A percentile compares a stretch with the other conserved stretches of the same genome.
These are phyloP conservation scores for Harpalus rufipes DNA, from an alignment of 2,888 invertebrate species.

Conservation along the genomic window DNA sequence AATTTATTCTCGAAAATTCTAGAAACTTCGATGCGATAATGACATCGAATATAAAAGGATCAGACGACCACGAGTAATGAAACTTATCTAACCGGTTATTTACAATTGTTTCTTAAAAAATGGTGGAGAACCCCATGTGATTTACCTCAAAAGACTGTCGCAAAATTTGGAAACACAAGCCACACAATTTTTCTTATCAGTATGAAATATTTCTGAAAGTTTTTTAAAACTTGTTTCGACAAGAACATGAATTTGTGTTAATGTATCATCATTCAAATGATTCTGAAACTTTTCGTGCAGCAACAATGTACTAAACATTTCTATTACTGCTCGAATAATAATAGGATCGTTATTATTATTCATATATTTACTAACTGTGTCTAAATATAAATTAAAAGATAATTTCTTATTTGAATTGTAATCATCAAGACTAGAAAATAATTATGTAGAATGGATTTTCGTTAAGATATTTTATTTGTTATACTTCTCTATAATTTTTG, in stretches of 20 bases:
- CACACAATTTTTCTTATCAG: slow-evolving; percentile 2
- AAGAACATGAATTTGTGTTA: slow-evolving; percentile 11
- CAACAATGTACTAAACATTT: slow-evolving; percentile 47
- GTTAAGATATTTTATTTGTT: background rate
- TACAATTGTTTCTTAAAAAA: too few relatives aligned
- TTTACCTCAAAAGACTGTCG: slow-evolving; percentile 50
- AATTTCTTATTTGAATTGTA: slow-evolving; percentile 10
- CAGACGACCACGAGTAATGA: too few relatives aligned
- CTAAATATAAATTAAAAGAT: background rate
- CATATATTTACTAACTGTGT: slow-evolving; percentile 21
- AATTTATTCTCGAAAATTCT: too few relatives aligned
- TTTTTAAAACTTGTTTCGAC: background rate
- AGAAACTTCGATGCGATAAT: too few relatives aligned
- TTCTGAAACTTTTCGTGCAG: slow-evolving; percentile 33
- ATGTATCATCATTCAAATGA: slow-evolving; percentile 21
- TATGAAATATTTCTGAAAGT: slow-evolving; percentile 18
- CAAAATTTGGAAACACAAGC: slow-evolving; percentile 30
- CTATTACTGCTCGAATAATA: slow-evolving; percentile 17
- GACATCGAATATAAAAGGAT: too few relatives aligned
- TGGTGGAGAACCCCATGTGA: background rate
- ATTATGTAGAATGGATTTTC: background rate
- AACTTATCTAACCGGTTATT: too few relatives aligned
- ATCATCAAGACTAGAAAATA: slow-evolving; percentile 37
- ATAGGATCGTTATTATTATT: slow-evolving; percentile 5
- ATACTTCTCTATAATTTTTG: slow-evolving; percentile 50